These are phyloP conservation scores for Syrrhaptes paradoxus DNA, from an alignment of 2,113 vertebrate genomes.

Conservation along the genomic window DNA sequence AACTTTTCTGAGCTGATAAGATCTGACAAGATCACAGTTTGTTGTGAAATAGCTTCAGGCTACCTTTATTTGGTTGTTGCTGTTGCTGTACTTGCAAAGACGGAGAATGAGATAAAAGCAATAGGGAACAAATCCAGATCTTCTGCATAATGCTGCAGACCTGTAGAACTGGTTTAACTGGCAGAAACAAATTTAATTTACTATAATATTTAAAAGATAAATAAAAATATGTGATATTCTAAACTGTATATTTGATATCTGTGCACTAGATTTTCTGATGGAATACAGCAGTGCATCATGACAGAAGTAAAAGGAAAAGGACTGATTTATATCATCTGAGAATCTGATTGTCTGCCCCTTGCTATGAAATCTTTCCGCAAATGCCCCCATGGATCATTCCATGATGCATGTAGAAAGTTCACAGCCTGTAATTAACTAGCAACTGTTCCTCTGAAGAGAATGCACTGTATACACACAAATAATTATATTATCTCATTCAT, in stretches of 20 bases:
- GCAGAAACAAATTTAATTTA: not conserved
- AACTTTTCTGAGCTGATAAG: constrained; percentile 29
- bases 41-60: not conserved
- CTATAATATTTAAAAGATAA: not conserved
- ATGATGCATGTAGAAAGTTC: not conserved
- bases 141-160: not conserved
- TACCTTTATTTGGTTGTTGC: not conserved
- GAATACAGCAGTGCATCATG: not conserved
- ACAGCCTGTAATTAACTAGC: not conserved
- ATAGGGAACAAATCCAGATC: not conserved
- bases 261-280: not conserved
- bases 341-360: not conserved
- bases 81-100: not conserved
- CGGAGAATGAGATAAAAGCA: not conserved
- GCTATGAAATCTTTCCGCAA: not conserved
- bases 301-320: not conserved
- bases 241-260: not conserved
- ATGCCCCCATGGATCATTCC: not conserved
- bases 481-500: not conserved
- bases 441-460: not conserved
- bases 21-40: constrained; percentile 47
- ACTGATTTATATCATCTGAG: not conserved
- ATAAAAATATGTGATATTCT: not conserved
- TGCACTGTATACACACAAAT: not conserved
- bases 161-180: not conserved